Conservation (phyloP, 2,888 invertebrate species). For the Plemyria rubiginata region DNA sequence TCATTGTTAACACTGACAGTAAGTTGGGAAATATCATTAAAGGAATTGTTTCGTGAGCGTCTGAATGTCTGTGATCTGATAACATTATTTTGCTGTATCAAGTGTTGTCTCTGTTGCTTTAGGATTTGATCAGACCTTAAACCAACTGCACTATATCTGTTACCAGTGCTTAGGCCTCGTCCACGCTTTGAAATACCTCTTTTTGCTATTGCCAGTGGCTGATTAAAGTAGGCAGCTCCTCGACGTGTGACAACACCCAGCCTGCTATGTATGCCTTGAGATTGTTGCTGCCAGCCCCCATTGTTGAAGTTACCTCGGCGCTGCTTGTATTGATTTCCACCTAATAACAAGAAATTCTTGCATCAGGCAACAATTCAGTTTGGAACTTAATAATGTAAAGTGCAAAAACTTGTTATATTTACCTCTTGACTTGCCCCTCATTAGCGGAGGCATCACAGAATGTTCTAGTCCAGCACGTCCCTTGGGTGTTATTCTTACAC, state of each 20-base stretch:
- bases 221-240: constrained; percentile 57
- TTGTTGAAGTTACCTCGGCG: constrained; percentile 63
- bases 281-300: constrained; percentile 39
- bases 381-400: neutral
- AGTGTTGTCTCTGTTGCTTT: constrained; percentile 65
- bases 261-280: constrained; percentile 61
- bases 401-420: neutral
- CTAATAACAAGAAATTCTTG: constrained; percentile 56
- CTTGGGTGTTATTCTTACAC: constrained; percentile 68
- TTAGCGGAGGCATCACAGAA: constrained; percentile 60
- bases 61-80: constrained; percentile 79
- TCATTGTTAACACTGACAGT: constrained; percentile 80
- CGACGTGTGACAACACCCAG: constrained; percentile 68
- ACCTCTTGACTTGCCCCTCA: constrained; percentile 57
- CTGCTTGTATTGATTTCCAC: constrained; percentile 62
- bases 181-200: constrained; percentile 77
- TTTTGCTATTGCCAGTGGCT: constrained; percentile 72
- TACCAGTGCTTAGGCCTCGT: constrained; percentile 66
- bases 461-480: constrained; percentile 72
- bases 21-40: constrained; percentile 67
- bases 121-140: constrained; percentile 79
- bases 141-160: constrained; percentile 72
- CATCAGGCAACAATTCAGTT: neutral
- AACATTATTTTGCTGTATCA: constrained; percentile 60
- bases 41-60: constrained; percentile 74